Percentiles rank a stretch among this genome's conserved stretches.
Evolutionary conservation across 2,888 invertebrate species (phyloP).

Genomic region (Volucella inanis): DNA sequence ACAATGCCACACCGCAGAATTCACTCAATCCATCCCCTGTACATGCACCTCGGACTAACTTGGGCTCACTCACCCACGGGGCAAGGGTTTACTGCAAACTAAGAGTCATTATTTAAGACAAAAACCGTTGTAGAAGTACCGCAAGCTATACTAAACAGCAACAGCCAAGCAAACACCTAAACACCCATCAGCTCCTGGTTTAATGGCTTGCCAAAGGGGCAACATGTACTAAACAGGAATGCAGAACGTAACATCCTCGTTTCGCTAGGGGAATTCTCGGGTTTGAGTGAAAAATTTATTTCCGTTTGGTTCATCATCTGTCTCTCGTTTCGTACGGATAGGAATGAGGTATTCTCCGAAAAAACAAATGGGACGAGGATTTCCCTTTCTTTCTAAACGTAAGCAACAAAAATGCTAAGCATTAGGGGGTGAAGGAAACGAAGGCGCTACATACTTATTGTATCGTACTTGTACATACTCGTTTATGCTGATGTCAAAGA

Average conservation of each 20-base stretch:
- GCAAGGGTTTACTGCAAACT: conserved; percentile 65
- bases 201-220: conserved; percentile 61
- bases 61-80: conserved; percentile 43
- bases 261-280: conserved; percentile 38
- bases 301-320: conserved; percentile 75
- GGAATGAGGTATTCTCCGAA: background rate
- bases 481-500: conserved; percentile 28
- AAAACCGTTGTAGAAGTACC: conserved; percentile 58
- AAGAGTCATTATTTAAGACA: conserved; percentile 73
- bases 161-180: conserved; percentile 1
- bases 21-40: conserved; percentile 17
- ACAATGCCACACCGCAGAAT: conserved; percentile 59
- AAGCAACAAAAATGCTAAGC: conserved; percentile 50
- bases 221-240: conserved; percentile 42
- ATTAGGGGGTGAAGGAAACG: conserved; percentile 4
- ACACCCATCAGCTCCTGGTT: conserved; percentile 21
- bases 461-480: too few species aligned
- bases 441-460: background rate
- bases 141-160: conserved; percentile 61
- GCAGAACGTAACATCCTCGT: conserved; percentile 38
- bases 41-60: conserved; percentile 19
- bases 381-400: conserved; percentile 52
- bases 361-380: background rate
- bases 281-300: conserved; percentile 70
- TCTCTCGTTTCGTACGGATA: conserved; percentile 48